Evolutionary conservation across 1,140 invertebrate species (phyloP), one percentile per base, ranked within the genome.

Genomic region (Formica selysi): DNA sequence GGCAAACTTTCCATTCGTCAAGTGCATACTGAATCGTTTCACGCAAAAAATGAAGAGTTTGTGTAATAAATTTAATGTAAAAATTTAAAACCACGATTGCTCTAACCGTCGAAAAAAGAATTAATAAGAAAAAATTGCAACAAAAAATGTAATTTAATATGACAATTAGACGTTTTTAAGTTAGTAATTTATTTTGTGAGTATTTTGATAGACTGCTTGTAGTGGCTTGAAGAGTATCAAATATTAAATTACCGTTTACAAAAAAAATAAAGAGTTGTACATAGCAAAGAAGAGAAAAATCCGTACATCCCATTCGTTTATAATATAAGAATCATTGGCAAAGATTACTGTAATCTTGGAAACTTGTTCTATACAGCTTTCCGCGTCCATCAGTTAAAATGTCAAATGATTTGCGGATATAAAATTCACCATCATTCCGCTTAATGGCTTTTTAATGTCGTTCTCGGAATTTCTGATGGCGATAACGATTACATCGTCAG

Each of bases 361-460:
- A 65, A 38, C 68, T 71, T 7, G 8, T n/a, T 38, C 16, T 13
- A 36, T 38, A 32, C 19, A 26, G 68, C 48, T 76, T 86, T 19
- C 7, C 32, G 62, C 54, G 86, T 62, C 87, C 83, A 76, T 54
- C 64, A 61, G 68, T 86, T 68, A 86, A 86, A 87, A 71, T 68
- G 65, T 88, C 62, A 51, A 51, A 51, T 36, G 67, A 80, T 86
- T 78, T 86, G 76, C 41, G 80, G 38, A 85, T 87, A 85, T 67
- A 61, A 68, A 54, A 89, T 64, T 65, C 59, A 57, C 54, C 83
- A 70, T 76, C 80, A 85, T 67, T 76, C 11, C 10, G 26, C 48
- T 87, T 91, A 88, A 92, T 92, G 87, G 85, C 85, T 90, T 92
- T 92, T 91, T 92, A 91, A 93, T 91, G 91, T 86, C 87, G 76